Percentiles rank a stretch among this genome's conserved stretches.
Conservation (phyloP, 2,797 vertebrate genomes). For the Alauda arvensis region DNA sequence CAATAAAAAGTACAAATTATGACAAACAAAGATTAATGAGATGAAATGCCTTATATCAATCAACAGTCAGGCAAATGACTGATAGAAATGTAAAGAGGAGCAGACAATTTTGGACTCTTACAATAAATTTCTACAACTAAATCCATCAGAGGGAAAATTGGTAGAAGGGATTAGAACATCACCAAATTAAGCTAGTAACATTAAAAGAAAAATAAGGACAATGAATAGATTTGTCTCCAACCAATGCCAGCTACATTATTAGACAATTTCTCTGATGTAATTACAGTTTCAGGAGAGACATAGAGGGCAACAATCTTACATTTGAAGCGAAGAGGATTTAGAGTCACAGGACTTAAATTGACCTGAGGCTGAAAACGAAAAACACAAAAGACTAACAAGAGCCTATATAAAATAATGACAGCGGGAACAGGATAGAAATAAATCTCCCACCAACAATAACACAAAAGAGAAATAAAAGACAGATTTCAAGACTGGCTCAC, state of each 20-base stretch:
- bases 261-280: neutral
- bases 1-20: neutral
- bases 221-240: neutral
- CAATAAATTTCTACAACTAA: neutral
- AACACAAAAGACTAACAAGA: constrained; percentile 35
- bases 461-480: constrained; percentile 53
- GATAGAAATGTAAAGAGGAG: neutral
- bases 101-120: neutral
- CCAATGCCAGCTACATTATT: neutral
- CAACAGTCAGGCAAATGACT: neutral
- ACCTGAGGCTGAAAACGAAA: constrained; percentile 31
- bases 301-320: neutral
- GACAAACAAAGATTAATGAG: neutral
- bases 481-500: constrained; percentile 29
- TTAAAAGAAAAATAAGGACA: neutral
- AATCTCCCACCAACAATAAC: constrained; percentile 39
- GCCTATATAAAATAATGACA: constrained; percentile 29
- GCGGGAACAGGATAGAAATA: constrained; percentile 39
- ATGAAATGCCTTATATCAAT: neutral
- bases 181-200: neutral
- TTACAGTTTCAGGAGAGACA: neutral
- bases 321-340: constrained; percentile 19
- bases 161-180: neutral
- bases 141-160: neutral
- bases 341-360: constrained; percentile 12